A percentile compares a stretch with the other conserved stretches of the same genome.
Evolutionary conservation across 2,888 invertebrate genomes (phyloP).

Genomic region (Hoplodrina blanda): DNA sequence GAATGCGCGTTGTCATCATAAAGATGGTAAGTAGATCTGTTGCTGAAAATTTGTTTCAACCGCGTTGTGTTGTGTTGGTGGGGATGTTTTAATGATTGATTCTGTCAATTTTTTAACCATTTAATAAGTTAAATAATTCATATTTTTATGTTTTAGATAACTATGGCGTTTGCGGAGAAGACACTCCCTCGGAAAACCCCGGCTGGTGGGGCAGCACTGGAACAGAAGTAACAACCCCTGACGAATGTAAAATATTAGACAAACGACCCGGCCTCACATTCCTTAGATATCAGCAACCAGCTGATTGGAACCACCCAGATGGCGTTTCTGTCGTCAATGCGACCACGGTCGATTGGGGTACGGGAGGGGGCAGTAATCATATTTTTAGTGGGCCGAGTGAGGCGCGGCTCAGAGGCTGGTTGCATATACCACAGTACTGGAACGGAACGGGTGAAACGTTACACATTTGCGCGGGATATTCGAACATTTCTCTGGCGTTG

Average conservation of each 20-base stretch:
- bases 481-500: conserved; percentile 92
- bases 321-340: conserved; percentile 96
- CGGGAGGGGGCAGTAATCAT: conserved; percentile 92
- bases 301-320: conserved; percentile 97
- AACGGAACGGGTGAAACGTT: conserved; percentile 92
- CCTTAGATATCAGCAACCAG: conserved; percentile 96
- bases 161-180: conserved; percentile 96
- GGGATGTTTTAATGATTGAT: background rate
- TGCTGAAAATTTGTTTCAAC: background rate
- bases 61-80: too few relatives aligned
- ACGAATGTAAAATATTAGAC: conserved; percentile 94
- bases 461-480: conserved; percentile 95
- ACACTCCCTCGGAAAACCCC: conserved; percentile 94
- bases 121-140: background rate
- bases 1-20: conserved; percentile 96
- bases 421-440: conserved; percentile 95
- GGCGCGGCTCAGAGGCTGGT: conserved; percentile 95
- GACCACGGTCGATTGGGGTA: conserved; percentile 95
- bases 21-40: conserved; percentile 91
- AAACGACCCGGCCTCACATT: conserved; percentile 97
- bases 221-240: conserved; percentile 93
- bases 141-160: conserved; percentile 88
- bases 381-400: conserved; percentile 93
- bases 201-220: conserved; percentile 98
- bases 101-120: background rate